Percentiles rank a stretch among this genome's conserved stretches.
Conservation (phyloP, 2,888 invertebrate species). For the Galerucella calmariensis region DNA sequence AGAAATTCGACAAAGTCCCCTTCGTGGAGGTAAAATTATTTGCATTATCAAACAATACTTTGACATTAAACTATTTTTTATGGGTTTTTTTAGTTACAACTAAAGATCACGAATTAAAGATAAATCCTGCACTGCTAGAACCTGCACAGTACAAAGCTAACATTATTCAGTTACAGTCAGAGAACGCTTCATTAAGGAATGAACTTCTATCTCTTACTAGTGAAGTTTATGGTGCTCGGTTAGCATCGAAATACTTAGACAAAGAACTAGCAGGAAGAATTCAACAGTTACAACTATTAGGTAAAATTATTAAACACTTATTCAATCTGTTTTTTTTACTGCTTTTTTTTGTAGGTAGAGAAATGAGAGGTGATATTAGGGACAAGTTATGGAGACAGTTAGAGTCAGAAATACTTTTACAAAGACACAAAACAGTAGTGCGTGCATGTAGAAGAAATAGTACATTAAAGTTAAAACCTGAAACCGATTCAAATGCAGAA, state of each 20-base stretch:
- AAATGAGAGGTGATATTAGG: constrained; percentile 82
- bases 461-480: constrained; percentile 57
- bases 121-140: constrained; percentile 62
- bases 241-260: constrained; percentile 88
- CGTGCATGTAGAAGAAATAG: constrained; percentile 72
- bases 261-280: constrained; percentile 86
- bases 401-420: constrained; percentile 87
- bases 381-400: constrained; percentile 85
- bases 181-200: constrained; percentile 77
- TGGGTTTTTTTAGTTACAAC: constrained; percentile 41
- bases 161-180: constrained; percentile 71
- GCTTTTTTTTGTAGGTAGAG: constrained; percentile 65
- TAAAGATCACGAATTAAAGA: constrained; percentile 59
- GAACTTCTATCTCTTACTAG: constrained; percentile 80
- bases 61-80: too few relatives aligned
- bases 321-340: background rate
- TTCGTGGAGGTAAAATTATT: constrained; percentile 52
- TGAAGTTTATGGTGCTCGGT: constrained; percentile 84
- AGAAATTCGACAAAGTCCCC: constrained; percentile 64
- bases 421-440: constrained; percentile 85
- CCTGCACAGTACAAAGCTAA: constrained; percentile 67
- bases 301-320: constrained; percentile 52
- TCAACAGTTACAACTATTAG: constrained; percentile 86
- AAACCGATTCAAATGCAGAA: constrained; percentile 54
- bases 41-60: too few relatives aligned